phyloP scores from a whole-genome alignment of 2,888 invertebrate genomes.

The Nasonovia ribisnigri region DNA sequence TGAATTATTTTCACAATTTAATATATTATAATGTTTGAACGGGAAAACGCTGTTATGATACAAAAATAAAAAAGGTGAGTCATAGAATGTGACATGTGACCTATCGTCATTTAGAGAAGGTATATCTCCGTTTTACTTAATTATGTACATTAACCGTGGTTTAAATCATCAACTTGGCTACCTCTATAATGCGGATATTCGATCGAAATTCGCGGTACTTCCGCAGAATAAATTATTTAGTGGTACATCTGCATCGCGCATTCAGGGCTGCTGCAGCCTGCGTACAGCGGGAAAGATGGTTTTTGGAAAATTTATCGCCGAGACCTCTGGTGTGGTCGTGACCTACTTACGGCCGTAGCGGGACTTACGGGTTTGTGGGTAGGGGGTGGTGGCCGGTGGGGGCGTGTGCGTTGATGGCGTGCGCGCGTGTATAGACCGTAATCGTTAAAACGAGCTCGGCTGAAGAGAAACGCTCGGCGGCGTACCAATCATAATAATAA shows the following conservation, averaged over 20 bases:
- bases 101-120: not conserved
- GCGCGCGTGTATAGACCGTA: not conserved
- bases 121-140: not conserved
- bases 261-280: no score
- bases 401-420: not conserved
- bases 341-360: not conserved
- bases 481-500: not conserved
- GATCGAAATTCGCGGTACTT: not conserved
- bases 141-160: not conserved
- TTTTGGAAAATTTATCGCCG: not conserved
- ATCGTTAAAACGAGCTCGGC: constrained; percentile 27
- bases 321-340: not conserved
- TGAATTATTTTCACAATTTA: not conserved
- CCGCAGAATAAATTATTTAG: no score
- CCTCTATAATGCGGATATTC: not conserved
- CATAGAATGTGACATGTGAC: not conserved
- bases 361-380: not conserved
- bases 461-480: not conserved
- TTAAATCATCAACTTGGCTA: not conserved
- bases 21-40: not conserved
- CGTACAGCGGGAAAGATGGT: not conserved
- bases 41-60: not conserved
- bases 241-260: not conserved
- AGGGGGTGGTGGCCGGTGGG: not conserved
- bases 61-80: not conserved